These are phyloP conservation scores for Manacus vitellinus DNA, from an alignment of 2,113 vertebrate species.

Conservation along the genomic window DNA sequence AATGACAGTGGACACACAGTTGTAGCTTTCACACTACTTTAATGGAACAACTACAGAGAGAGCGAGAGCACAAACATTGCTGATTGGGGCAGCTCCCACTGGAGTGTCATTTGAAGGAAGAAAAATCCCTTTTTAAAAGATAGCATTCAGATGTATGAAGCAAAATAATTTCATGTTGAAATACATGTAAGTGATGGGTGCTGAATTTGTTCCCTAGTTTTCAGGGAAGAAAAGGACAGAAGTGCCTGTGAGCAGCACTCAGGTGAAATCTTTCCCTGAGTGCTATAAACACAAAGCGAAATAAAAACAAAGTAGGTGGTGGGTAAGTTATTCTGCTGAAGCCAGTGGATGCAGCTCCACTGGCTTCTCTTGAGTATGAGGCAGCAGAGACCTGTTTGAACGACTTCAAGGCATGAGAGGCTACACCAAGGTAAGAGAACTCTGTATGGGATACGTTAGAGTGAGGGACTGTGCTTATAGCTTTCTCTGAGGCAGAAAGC, in stretches of 20 bases:
- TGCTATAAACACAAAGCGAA: neutral
- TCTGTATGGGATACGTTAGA: neutral
- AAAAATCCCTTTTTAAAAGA: neutral
- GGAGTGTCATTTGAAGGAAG: neutral
- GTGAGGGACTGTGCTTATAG: neutral
- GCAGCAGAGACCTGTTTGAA: neutral
- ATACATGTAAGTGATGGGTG: neutral
- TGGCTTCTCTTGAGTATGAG: neutral
- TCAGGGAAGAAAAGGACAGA: neutral
- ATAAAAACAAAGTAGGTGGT: neutral
- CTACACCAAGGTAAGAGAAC: neutral
- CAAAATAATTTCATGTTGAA: neutral
- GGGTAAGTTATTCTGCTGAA: neutral
- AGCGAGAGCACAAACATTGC: neutral
- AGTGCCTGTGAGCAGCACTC: neutral
- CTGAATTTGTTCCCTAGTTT: neutral
- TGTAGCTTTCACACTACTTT: constrained; percentile 32
- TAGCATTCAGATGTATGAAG: neutral
- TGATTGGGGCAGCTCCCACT: neutral
- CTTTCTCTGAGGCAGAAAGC: neutral
- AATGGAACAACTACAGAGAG: constrained; percentile 21
- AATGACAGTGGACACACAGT: constrained; percentile 49
- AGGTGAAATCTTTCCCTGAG: neutral
- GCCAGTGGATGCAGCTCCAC: neutral
- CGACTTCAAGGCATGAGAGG: neutral